Percentiles rank a stretch among this genome's conserved stretches.
phyloP scores from a whole-genome alignment of 2,797 vertebrate genomes.

The Melanotaenia pygmaea region DNA sequence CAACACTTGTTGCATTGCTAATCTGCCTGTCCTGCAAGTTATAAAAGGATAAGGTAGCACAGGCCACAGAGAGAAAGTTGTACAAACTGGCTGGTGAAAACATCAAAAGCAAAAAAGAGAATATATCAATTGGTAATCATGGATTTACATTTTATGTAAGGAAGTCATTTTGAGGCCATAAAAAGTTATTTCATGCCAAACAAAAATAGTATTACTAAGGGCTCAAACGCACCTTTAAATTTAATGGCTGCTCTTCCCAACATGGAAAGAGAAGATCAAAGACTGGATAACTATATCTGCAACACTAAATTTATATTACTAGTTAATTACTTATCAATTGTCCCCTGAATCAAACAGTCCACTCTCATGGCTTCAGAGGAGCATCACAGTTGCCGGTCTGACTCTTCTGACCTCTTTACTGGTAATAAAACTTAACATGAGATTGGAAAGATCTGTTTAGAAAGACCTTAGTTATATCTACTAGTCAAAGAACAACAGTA shows the following conservation, averaged over 20 bases:
- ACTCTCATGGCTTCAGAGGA: not conserved
- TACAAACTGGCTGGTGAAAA: not conserved
- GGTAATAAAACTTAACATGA: not conserved
- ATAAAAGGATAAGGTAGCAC: not conserved
- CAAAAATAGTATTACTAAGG: not conserved
- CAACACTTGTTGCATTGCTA: not conserved
- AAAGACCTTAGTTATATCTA: not conserved
- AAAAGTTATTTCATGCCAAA: no score
- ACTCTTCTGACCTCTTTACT: not conserved
- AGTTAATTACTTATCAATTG: not conserved
- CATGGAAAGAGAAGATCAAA: not conserved
- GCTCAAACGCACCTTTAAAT: not conserved
- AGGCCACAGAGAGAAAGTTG: not conserved
- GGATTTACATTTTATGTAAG: no score
- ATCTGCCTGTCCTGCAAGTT: not conserved
- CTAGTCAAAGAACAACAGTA: no score
- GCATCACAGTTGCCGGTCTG: constrained; percentile 3
- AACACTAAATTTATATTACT: not conserved
- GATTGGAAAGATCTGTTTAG: not conserved
- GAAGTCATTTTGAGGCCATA: no score
- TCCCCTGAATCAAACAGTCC: not conserved
- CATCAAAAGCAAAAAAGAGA: not conserved
- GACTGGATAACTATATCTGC: not conserved
- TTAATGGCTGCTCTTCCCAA: not conserved
- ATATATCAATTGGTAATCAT: no score